Evolutionary conservation across 2,888 invertebrate genomes (phyloP).

Genomic region (Eledona agricola): DNA sequence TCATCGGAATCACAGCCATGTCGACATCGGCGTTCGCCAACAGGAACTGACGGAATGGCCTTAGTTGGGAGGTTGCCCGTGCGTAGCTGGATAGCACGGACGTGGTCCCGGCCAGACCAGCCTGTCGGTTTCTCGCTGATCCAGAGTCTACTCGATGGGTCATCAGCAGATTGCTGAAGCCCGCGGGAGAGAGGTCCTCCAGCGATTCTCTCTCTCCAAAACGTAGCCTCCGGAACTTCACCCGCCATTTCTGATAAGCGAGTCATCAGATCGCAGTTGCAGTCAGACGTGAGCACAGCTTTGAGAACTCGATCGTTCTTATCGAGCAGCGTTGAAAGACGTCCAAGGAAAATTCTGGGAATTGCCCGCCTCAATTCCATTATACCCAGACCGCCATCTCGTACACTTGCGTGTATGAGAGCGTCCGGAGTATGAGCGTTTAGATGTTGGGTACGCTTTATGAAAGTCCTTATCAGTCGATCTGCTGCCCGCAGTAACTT

Average conservation of each 20-base stretch:
- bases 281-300: slow-evolving; percentile 24
- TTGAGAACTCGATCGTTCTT: slow-evolving; percentile 25
- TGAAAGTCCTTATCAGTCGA: neutral
- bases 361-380: slow-evolving; percentile 37
- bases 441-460: slow-evolving; percentile 9
- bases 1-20: slow-evolving; percentile 16
- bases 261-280: neutral
- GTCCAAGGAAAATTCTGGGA: slow-evolving; percentile 30
- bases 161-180: slow-evolving; percentile 20
- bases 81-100: slow-evolving; percentile 33
- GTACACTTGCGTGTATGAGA: slow-evolving; percentile 7
- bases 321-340: slow-evolving; percentile 13
- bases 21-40: slow-evolving; percentile 11
- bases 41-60: slow-evolving; percentile 17
- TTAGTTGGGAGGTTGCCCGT: slow-evolving; percentile 22
- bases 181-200: slow-evolving; percentile 27
- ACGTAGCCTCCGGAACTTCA: slow-evolving; percentile 6
- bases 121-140: slow-evolving; percentile 29
- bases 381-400: slow-evolving; percentile 49
- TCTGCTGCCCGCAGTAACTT: slow-evolving; percentile 18
- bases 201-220: slow-evolving; percentile 16
- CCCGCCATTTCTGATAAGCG: slow-evolving; percentile 12
- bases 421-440: slow-evolving; percentile 15
- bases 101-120: slow-evolving; percentile 47
- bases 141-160: slow-evolving; percentile 34